These are phyloP conservation scores for Mormoops blainvillei DNA, from an alignment of 2,113 vertebrate species.

Conservation along the genomic window DNA sequence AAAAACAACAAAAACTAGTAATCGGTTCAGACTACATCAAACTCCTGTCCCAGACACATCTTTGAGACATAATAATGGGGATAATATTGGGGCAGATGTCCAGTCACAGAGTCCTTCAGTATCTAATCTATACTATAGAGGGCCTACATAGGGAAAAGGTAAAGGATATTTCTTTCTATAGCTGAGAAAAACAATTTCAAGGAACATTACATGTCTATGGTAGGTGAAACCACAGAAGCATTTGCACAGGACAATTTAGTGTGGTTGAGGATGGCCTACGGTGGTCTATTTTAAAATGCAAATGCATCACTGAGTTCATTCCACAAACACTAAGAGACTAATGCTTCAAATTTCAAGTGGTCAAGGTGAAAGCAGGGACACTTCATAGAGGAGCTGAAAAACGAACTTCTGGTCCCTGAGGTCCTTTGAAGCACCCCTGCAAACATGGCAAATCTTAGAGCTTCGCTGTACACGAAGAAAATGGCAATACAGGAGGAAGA, in stretches of 20 bases:
- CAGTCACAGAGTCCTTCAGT: not conserved
- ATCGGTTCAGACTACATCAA: not conserved
- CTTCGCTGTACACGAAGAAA: not conserved
- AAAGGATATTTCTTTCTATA: not conserved
- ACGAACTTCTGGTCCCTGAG: not conserved
- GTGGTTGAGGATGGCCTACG: not conserved
- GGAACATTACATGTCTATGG: not conserved
- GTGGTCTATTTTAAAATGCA: not conserved
- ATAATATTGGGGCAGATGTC: not conserved
- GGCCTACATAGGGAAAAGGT: not conserved
- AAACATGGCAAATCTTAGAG: not conserved
- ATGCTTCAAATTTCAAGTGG: not conserved
- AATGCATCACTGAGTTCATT: not conserved
- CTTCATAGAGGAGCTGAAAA: not conserved
- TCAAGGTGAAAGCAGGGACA: not conserved
- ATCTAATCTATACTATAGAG: not conserved
- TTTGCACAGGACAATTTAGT: not conserved
- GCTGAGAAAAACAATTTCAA: not conserved
- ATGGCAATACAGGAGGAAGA: not conserved
- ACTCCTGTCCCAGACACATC: not conserved
- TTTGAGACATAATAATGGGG: not conserved
- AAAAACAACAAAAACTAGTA: not conserved
- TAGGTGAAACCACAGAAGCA: not conserved
- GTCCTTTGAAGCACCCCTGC: not conserved
- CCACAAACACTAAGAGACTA: not conserved